Evolutionary conservation across 2,113 vertebrate species (phyloP).

Genomic region (Myotis yumanensis): DNA sequence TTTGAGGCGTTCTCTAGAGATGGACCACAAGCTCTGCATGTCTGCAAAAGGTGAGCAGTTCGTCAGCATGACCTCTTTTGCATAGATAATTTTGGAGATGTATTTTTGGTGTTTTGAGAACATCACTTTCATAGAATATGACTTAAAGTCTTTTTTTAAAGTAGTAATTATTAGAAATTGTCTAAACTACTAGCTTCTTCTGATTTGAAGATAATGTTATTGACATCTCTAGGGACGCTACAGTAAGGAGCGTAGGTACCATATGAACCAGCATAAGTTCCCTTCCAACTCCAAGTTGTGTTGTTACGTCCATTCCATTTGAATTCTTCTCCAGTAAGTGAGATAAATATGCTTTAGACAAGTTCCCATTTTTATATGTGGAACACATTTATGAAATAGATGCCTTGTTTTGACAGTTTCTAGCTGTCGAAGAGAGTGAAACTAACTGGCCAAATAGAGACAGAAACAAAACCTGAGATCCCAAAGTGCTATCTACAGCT

Average conservation of each 20-base stretch:
- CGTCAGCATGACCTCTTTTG: neutral
- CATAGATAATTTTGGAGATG: neutral
- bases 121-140: neutral
- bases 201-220: neutral
- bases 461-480: neutral
- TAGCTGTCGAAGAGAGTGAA: neutral
- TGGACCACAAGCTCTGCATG: neutral
- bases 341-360: neutral
- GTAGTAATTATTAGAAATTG: neutral
- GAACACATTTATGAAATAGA: conserved; percentile 5
- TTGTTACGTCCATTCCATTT: neutral
- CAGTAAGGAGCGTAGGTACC: neutral
- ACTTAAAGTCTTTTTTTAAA: conserved; percentile 21
- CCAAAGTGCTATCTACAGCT: neutral
- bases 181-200: neutral
- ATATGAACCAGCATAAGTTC: neutral
- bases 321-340: neutral
- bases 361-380: neutral
- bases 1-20: neutral
- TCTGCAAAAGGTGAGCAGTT: neutral
- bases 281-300: neutral
- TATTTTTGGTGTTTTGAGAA: conserved; percentile 31
- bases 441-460: neutral
- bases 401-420: neutral
- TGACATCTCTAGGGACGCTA: neutral